Percentiles rank a stretch among this genome's conserved stretches.
Evolutionary conservation across 2,113 vertebrate genomes (phyloP).

Genomic region (Sciurus niger): DNA sequence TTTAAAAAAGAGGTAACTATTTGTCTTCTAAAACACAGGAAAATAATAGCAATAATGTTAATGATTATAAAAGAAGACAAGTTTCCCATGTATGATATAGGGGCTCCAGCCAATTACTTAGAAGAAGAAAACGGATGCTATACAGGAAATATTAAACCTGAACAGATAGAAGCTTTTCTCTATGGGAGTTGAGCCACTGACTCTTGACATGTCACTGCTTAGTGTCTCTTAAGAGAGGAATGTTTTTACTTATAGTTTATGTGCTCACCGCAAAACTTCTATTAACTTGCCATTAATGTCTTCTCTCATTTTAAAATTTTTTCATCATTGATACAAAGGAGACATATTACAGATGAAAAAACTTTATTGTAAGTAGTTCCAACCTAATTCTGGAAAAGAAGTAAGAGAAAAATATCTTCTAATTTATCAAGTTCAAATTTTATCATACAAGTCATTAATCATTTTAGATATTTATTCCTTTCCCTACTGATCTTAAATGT

Average conservation of each 20-base stretch:
- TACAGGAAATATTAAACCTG: constrained; percentile 83
- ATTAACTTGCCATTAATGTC: not conserved
- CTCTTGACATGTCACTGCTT: constrained; percentile 82
- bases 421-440: constrained; percentile 29
- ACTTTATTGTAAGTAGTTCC: not conserved
- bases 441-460: not conserved
- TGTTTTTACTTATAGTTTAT: constrained; percentile 52
- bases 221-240: constrained; percentile 80
- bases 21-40: constrained; percentile 19
- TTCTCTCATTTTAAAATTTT: constrained; percentile 30
- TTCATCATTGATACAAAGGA: constrained; percentile 38
- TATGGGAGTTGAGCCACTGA: constrained; percentile 80
- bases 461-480: not conserved
- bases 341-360: not conserved
- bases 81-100: constrained; percentile 75
- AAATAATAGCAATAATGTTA: constrained; percentile 72
- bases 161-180: constrained; percentile 80
- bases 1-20: constrained; percentile 21
- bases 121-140: constrained; percentile 81
- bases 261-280: not conserved
- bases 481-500: not conserved
- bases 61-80: constrained; percentile 29
- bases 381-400: not conserved
- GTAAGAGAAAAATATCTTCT: not conserved
- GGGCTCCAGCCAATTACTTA: constrained; percentile 74